Evolutionary conservation across 2,797 vertebrate species (phyloP).

Genomic region (Cuculus canorus): DNA sequence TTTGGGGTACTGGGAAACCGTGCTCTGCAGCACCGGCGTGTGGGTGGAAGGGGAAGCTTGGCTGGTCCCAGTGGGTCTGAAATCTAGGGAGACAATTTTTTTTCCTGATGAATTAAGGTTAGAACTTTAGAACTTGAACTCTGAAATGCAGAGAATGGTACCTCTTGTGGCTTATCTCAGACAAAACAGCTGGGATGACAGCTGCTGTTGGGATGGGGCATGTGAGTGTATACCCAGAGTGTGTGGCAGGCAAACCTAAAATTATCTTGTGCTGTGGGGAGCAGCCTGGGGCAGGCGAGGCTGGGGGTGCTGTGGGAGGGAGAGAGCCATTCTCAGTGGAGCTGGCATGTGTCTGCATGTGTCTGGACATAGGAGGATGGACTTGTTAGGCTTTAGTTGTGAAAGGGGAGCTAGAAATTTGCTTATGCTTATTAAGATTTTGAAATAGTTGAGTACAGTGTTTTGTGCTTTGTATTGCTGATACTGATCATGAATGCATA

Average conservation of each 20-base stretch:
- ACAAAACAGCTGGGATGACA: background rate
- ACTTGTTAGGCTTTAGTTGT: background rate
- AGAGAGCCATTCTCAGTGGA: background rate
- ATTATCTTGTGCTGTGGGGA: background rate
- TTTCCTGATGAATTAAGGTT: background rate
- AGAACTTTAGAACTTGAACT: background rate
- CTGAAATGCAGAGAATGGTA: background rate
- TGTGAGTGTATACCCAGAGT: rapidly evolving
- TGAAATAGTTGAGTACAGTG: background rate
- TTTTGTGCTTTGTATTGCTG: background rate
- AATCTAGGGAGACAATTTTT: background rate
- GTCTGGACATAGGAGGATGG: rapidly evolving
- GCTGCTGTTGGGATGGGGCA: background rate
- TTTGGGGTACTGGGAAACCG: background rate
- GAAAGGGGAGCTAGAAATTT: background rate
- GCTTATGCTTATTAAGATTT: background rate
- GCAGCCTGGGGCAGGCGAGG: rapidly evolving
- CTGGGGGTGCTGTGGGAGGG: rapidly evolving
- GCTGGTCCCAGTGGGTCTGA: background rate
- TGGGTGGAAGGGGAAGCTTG: background rate
- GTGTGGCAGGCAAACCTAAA: background rate
- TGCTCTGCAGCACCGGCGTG: background rate
- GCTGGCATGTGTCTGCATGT: rapidly evolving
- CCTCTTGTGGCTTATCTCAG: rapidly evolving
- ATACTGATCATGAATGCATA: background rate